Evolutionary conservation across 2,888 invertebrate genomes (phyloP).

Genomic region (Adelphocoris suturalis): DNA sequence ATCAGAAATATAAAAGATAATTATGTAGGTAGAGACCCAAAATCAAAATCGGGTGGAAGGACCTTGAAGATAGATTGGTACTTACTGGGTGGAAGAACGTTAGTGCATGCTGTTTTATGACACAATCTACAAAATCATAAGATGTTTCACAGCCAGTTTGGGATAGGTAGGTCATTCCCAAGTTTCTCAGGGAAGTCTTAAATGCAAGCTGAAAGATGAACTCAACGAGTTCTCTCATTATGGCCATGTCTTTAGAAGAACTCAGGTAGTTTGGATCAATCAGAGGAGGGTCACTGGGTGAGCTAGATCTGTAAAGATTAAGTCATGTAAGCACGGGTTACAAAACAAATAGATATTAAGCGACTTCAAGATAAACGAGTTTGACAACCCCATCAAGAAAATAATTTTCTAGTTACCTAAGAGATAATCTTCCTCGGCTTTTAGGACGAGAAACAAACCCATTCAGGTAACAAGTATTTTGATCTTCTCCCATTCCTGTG

Average conservation of each 20-base stretch:
- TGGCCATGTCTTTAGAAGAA: neutral
- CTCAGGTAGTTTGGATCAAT: conserved; percentile 52
- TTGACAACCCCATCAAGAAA: neutral
- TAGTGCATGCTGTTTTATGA: neutral
- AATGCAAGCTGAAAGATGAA: conserved; percentile 37
- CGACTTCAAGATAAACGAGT: neutral
- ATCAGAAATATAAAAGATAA: no score
- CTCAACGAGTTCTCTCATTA: conserved; percentile 49
- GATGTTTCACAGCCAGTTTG: neutral
- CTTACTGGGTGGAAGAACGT: conserved; percentile 54
- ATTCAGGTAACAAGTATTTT: conserved; percentile 42
- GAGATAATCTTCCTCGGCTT: conserved; percentile 45
- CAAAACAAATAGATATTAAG: neutral
- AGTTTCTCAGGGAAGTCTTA: conserved; percentile 4
- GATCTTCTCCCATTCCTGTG: conserved; percentile 31
- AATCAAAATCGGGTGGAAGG: no score
- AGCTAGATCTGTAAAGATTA: conserved; percentile 41
- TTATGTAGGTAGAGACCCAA: no score
- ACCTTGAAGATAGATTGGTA: neutral
- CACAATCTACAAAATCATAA: neutral
- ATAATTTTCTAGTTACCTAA: neutral
- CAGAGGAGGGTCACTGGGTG: conserved; percentile 37
- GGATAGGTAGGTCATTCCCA: neutral
- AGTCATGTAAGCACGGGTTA: neutral
- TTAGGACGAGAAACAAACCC: conserved; percentile 39